phyloP scores from a whole-genome alignment of 1,140 invertebrate genomes.

The Heliothis subflexa region DNA sequence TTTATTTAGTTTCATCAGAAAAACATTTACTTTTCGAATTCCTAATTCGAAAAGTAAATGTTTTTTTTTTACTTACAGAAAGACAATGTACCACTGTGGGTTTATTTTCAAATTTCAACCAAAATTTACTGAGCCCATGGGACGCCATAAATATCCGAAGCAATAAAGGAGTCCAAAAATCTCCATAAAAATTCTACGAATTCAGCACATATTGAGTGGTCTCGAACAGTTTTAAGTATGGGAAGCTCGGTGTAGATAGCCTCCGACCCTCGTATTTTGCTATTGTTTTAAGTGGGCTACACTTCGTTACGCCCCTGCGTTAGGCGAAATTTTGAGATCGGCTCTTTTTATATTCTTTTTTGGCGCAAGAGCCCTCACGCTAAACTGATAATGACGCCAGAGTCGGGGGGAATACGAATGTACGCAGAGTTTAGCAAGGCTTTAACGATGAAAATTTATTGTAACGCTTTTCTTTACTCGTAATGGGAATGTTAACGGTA shows the following conservation, averaged over 20 bases:
- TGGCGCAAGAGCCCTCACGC: slow-evolving; percentile 66
- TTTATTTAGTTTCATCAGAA: not conserved
- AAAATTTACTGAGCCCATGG: slow-evolving; percentile 70
- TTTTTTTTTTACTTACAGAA: slow-evolving; percentile 24
- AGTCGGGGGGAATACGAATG: slow-evolving; percentile 60
- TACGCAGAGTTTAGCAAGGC: slow-evolving; percentile 65
- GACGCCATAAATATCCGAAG: slow-evolving; percentile 73
- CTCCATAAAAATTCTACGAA: slow-evolving; percentile 79
- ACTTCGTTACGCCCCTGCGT: slow-evolving; percentile 82
- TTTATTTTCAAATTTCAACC: slow-evolving; percentile 68
- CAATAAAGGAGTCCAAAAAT: slow-evolving; percentile 74
- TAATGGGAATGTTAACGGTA: slow-evolving; percentile 73
- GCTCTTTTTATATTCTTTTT: slow-evolving; percentile 74
- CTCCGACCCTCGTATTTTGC: slow-evolving; percentile 78
- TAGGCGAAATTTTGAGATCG: slow-evolving; percentile 74
- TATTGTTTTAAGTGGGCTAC: slow-evolving; percentile 84
- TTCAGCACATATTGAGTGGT: slow-evolving; percentile 84
- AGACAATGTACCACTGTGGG: slow-evolving; percentile 53
- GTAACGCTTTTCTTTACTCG: slow-evolving; percentile 74
- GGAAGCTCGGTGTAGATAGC: slow-evolving; percentile 65
- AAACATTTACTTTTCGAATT: too few species aligned
- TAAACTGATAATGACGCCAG: slow-evolving; percentile 82
- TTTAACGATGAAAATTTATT: slow-evolving; percentile 79
- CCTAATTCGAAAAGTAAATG: not conserved
- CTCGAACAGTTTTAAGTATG: slow-evolving; percentile 71